Base-by-base conservation (phyloP, 1,140 invertebrate genomes). In the Oncopeltus fasciatus region DNA sequence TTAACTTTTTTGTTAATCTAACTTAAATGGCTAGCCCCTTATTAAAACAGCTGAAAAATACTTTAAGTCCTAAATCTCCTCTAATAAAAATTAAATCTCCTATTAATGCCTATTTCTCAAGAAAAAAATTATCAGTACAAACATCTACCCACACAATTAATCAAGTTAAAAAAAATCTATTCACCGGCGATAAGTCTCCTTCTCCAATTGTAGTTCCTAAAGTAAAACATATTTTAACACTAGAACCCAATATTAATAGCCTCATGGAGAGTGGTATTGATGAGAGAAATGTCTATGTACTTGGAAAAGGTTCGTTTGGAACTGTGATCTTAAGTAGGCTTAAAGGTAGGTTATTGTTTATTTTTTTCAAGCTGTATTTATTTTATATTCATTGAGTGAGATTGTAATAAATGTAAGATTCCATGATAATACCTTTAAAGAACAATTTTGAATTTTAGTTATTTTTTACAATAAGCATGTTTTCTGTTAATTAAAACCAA, bases 241-340 rank as follows among this genome's bases (percentile, higher is more conserved):
- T 53, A 16, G 49, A 53, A 53, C 20, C 49, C 14, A 2, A 24
- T 24, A 14, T 53, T 24, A 53, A 53, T 24, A 24, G 24, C 26
- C 20, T 53, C 26, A 18, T 53, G 16, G 49, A 53, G 12, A 53
- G 26, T 53, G 49, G 49, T 3, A 53, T 53, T 24, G 49, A 53
- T 53, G 49, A 57, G 28, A 57, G 31, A 24, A 2, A 47, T 20
- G 47, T 21, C 21, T 47, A 61, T 63, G 67, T 70, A n/a, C 61
- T 84, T 16, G 81, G 81, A 16, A 72, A 73, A 28, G 82, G 82
- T 16, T 72, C 74, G 20, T 83, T 79, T 71, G 81, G 81, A 59
- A 79, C 70, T 0, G 81, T 83, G 26, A 76, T 82, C 27, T 72
- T 74, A 69, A 80, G 75, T 8, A 70, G 71, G 49, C 82, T 80